Conservation (phyloP, 1,140 invertebrate genomes). For the Rhagoletis zephyria region DNA sequence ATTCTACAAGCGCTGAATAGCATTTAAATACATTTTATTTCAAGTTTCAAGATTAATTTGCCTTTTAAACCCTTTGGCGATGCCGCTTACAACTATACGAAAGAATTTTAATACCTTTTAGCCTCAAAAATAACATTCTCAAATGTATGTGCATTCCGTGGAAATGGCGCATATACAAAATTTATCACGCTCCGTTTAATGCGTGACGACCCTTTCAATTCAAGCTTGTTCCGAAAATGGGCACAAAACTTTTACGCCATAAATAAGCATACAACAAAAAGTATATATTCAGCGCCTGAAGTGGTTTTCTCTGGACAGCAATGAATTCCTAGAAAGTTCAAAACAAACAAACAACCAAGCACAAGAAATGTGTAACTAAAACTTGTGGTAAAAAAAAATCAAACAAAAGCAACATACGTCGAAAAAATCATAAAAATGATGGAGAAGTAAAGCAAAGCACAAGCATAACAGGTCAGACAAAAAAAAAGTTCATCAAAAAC, state of each 20-base stretch:
- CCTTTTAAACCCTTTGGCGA: neutral
- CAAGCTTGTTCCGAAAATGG: neutral
- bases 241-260: slow-evolving; percentile 11
- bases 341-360: neutral
- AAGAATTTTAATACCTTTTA: neutral
- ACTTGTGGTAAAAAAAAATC: neutral
- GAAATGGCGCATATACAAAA: neutral
- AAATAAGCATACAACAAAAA: neutral
- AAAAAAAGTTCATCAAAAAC: slow-evolving; percentile 21
- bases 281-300: neutral
- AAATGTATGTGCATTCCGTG: neutral
- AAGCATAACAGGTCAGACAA: neutral
- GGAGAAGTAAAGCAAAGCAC: neutral
- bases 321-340: slow-evolving; percentile 39
- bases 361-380: neutral
- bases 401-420: neutral
- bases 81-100: neutral
- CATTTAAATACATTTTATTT: neutral
- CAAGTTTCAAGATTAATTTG: too few relatives aligned
- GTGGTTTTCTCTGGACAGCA: slow-evolving; percentile 9
- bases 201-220: neutral
- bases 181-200: neutral
- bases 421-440: neutral
- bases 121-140: neutral
- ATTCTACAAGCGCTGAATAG: neutral